Percentiles rank a stretch among this genome's conserved stretches.
These are phyloP conservation scores for Anolis apletophallus DNA, from an alignment of 2,797 vertebrate species.

Conservation along the genomic window DNA sequence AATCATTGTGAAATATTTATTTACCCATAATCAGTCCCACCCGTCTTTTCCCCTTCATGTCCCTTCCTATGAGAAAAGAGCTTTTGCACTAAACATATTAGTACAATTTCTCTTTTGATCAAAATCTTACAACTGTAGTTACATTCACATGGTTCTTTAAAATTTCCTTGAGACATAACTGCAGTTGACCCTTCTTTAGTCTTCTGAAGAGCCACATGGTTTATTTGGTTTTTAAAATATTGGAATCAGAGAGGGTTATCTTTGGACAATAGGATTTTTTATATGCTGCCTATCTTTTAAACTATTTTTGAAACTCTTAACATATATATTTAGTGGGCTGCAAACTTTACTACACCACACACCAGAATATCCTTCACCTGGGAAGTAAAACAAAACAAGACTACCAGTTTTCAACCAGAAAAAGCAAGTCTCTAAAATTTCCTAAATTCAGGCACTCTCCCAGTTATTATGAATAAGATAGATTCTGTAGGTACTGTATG, in stretches of 20 bases:
- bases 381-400: neutral
- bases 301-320: neutral
- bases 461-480: too few species aligned
- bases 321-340: neutral
- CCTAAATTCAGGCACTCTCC: too few species aligned
- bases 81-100: slow-evolving; percentile 26
- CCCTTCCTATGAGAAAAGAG: slow-evolving; percentile 43
- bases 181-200: neutral
- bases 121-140: neutral
- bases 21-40: slow-evolving; percentile 61
- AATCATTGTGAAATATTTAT: slow-evolving; percentile 33
- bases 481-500: too few species aligned
- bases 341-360: neutral
- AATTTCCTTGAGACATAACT: neutral
- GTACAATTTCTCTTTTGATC: neutral
- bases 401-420: neutral
- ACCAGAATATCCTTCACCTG: neutral
- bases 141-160: accelerated
- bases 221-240: neutral
- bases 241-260: neutral
- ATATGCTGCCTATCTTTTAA: neutral
- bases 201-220: neutral
- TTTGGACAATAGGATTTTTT: neutral
- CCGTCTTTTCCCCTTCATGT: slow-evolving; percentile 62
- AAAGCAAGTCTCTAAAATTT: neutral